Evolutionary conservation across 2,797 vertebrate species (phyloP), one percentile per base, ranked within the genome.

Genomic region (Sylvilagus floridanus): DNA sequence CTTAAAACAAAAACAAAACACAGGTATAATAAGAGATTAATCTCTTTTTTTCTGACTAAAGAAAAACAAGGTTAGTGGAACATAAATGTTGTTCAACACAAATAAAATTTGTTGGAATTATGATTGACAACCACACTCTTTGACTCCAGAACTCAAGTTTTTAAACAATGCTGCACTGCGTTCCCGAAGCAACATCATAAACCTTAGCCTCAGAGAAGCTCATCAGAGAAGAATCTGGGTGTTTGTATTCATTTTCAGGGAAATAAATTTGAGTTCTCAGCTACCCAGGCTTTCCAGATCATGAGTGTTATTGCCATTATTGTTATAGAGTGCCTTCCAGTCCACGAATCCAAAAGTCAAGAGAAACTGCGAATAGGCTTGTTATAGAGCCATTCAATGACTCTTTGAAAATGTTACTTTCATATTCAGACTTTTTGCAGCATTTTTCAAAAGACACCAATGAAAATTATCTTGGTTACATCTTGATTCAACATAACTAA

Each of bases 401-500:
- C 47, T 94, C 68, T 52, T 62, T 72, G 52, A 84, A 88, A 68
- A 28, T 26, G 0, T 24, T 2, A 14, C 91, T 91, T 66, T 86
- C 26, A 82, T 21, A 42, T 37, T 88, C 12, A 54, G 30, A 73
- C 17, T 72, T 62, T 50, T 60, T 77, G 16, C 26, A 32, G 42
- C 42, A 72, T 32, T 78, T 89, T 88, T 28, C 37, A 88, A 83
- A 86, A 0, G 16, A 2, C 21, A 35, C 32, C 30, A 57, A 78
- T 60, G 17, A 86, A 78, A 5, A 78, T 17, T 62, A 17, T 52
- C 88, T 88, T 84, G 32, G 28, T 82, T 24, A 84, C 82, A 71
- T 95, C 32, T 66, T 85, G 42, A 71, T 28, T 82, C 47, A 91
- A 65, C 37, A 60, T 79, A 92, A 72, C 35, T 26, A 77, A 66